phyloP scores from a whole-genome alignment of 2,113 vertebrate genomes.

The Bettongia penicillata region DNA sequence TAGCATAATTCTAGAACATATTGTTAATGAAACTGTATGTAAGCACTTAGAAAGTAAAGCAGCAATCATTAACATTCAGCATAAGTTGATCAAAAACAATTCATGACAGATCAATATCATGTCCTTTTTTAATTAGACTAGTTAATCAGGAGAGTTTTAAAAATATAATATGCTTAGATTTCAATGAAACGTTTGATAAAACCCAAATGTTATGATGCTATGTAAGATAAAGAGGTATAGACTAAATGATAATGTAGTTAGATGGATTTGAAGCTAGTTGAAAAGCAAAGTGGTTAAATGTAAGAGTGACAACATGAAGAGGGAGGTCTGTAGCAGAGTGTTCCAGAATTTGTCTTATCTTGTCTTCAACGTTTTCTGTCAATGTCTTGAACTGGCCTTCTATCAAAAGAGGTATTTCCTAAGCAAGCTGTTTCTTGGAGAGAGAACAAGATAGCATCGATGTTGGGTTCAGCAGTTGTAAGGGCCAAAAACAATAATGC shows the following conservation, averaged over 20 bases:
- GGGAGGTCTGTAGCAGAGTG: not conserved
- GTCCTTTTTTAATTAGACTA: not conserved
- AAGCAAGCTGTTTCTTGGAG: not conserved
- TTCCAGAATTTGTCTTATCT: not conserved
- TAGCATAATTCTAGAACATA: not conserved
- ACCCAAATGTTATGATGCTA: not conserved
- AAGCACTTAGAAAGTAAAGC: not conserved
- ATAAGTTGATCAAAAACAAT: not conserved
- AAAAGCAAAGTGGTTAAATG: not conserved
- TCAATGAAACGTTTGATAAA: not conserved
- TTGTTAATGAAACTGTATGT: not conserved
- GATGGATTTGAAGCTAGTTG: not conserved
- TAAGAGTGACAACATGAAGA: not conserved
- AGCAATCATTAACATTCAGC: not conserved
- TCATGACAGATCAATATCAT: not conserved
- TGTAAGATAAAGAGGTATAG: not conserved
- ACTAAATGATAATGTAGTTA: not conserved
- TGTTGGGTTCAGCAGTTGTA: not conserved
- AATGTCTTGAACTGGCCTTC: not conserved
- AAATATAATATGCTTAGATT: not conserved
- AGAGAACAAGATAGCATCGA: not conserved
- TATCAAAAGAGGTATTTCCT: not conserved
- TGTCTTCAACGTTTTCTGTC: not conserved
- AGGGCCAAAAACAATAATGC: not conserved
- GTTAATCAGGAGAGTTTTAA: not conserved